Evolutionary conservation across 2,113 vertebrate species (phyloP), one percentile per base, ranked within the genome.

Genomic region (Colaptes auratus): DNA sequence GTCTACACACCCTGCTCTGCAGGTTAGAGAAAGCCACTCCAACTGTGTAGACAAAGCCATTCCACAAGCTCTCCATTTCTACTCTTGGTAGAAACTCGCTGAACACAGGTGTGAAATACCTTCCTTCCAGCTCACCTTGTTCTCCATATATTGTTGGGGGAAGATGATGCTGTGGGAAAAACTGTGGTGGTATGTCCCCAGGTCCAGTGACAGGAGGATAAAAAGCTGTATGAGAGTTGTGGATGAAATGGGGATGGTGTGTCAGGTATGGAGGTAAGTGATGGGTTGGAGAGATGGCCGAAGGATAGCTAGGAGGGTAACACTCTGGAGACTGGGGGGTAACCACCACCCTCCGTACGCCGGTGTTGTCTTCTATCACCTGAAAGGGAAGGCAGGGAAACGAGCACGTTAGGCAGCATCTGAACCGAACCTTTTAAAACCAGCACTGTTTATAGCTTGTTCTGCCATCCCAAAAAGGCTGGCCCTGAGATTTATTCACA

Each of bases 271-370:
- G 99, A 88, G 99, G 98, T 59, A 99, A 97, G 96, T 99, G 99
- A 76, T 99, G 99, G 44, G 99, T 99, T 25, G 99, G 99, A 33
- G 99, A 99, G 96, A 99, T 99, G 84, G 99, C 98, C 0, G 99
- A 99, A 56, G 99, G 99, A 84, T 99, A 99, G 73, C 99, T 99
- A 53, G 99, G 99, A 36, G 99, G 99, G 84, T 99, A 99, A 95
- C 99, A 99, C 88, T 99, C 99, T 0, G 99, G 99, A 91, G 99
- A 99, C 94, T 99, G 99, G 11, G 99, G 99, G 35, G 99, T 99
- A 64, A 99, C 99, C 84, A 99, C 99, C 96, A 99, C 99, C 91
- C 99, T 98, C 39, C 99, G 98, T 55, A 99, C 99, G 33, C 99
- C 99, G 10, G 99, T 99, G 97, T 97, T 99, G 89, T 99, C 99